These are phyloP conservation scores for Rhyacichthys aspro DNA, from an alignment of 2,797 vertebrate genomes.

Conservation along the genomic window DNA sequence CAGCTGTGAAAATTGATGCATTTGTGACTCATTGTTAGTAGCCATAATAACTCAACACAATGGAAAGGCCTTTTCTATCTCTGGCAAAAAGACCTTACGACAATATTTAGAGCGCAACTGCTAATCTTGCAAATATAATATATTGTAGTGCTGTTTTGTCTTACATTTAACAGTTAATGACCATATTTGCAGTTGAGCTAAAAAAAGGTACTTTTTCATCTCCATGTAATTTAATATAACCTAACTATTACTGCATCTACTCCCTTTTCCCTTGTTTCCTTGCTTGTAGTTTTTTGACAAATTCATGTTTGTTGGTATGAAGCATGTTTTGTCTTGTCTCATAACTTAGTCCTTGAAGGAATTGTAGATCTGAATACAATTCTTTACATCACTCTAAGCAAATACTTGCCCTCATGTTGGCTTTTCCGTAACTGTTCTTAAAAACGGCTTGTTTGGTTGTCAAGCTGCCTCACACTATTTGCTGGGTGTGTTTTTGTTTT, in stretches of 20 bases:
- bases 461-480: constrained; percentile 58
- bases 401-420: constrained; percentile 7
- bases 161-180: constrained; percentile 2
- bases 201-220: too few species aligned
- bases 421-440: constrained; percentile 41
- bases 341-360: constrained; percentile 35
- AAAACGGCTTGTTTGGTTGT: constrained; percentile 50
- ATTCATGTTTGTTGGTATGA: constrained; percentile 27
- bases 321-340: constrained; percentile 23
- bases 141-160: constrained; percentile 22
- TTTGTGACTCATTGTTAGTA: constrained; percentile 67
- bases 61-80: constrained; percentile 46
- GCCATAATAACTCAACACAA: constrained; percentile 67
- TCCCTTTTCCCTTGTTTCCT: constrained; percentile 4
- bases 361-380: constrained; percentile 11
- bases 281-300: constrained; percentile 4
- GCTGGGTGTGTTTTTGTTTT: constrained; percentile 50
- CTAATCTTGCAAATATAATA: constrained; percentile 10
- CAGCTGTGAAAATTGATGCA: constrained; percentile 71
- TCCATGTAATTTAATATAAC: too few species aligned
- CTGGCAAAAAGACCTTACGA: constrained; percentile 31
- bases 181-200: neutral
- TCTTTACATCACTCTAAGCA: constrained; percentile 35
- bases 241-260: neutral
- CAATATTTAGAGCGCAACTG: constrained; percentile 23